phyloP scores from a whole-genome alignment of 2,888 invertebrate genomes.

The Netelia inedita region DNA sequence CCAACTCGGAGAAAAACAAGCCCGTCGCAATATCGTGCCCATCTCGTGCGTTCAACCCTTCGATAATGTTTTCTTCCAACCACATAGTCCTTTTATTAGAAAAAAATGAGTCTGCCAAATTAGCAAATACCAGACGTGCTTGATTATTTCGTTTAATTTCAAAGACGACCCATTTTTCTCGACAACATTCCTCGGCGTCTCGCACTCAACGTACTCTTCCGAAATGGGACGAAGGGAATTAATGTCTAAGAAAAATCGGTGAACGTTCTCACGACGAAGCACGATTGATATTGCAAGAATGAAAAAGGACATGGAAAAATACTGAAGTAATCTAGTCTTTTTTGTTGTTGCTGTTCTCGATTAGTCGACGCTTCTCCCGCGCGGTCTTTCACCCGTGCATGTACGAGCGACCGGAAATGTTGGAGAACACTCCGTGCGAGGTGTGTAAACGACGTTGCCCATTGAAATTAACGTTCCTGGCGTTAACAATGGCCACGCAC shows the following conservation, averaged over 20 bases:
- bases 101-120: constrained; percentile 46
- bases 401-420: constrained; percentile 14
- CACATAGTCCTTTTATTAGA: neutral
- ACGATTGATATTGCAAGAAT: constrained; percentile 6
- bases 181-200: constrained; percentile 13
- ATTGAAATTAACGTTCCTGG: constrained; percentile 62
- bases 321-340: constrained; percentile 17
- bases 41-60: constrained; percentile 3
- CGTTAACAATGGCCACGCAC: constrained; percentile 56
- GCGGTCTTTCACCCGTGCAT: neutral
- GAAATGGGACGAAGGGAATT: neutral
- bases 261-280: neutral
- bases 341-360: constrained; percentile 20
- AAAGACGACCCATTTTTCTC: neutral
- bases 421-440: neutral
- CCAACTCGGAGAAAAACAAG: constrained; percentile 17
- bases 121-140: constrained; percentile 63
- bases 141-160: constrained; percentile 61
- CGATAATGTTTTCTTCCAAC: neutral
- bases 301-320: constrained; percentile 11
- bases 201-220: neutral
- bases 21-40: constrained; percentile 22
- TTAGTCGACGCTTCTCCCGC: constrained; percentile 25
- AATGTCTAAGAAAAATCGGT: neutral
- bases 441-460: constrained; percentile 11